Evolutionary conservation across 2,113 vertebrate genomes (phyloP).

Genomic region (Hirundichthys speculiger): DNA sequence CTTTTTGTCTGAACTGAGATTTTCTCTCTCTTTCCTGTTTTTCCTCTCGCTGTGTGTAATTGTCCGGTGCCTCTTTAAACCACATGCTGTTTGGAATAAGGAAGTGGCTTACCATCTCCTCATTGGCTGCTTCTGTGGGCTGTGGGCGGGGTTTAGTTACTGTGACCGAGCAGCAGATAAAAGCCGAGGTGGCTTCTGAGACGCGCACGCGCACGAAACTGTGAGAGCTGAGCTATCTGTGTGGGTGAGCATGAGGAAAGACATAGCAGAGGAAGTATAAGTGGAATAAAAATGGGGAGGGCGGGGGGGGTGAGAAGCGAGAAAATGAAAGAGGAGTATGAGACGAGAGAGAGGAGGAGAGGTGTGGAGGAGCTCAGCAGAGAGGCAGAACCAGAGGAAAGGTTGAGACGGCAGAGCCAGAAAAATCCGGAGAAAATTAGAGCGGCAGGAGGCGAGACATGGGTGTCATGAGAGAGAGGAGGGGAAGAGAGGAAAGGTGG

Average conservation of each 20-base stretch:
- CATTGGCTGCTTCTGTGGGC: constrained; percentile 69
- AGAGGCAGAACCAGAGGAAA: constrained; percentile 9
- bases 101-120: constrained; percentile 60
- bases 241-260: constrained; percentile 39
- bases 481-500: constrained; percentile 34
- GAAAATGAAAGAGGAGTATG: not conserved
- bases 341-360: constrained; percentile 9
- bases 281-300: constrained; percentile 27
- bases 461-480: constrained; percentile 40
- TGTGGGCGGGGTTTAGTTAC: constrained; percentile 51
- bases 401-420: constrained; percentile 12
- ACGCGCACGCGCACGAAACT: constrained; percentile 14
- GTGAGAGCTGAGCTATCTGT: constrained; percentile 48
- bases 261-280: constrained; percentile 30
- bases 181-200: constrained; percentile 45
- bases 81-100: constrained; percentile 57
- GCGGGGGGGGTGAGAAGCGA: constrained; percentile 23
- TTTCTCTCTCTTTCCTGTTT: constrained; percentile 28
- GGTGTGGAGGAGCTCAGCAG: not conserved
- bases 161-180: constrained; percentile 48
- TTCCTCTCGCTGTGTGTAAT: constrained; percentile 33
- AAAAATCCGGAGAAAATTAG: constrained; percentile 20
- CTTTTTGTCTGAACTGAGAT: constrained; percentile 1
- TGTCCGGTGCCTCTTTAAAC: constrained; percentile 75
- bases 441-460: constrained; percentile 36